phyloP scores from a whole-genome alignment of 2,888 invertebrate species.

The Pyralis farinalis region DNA sequence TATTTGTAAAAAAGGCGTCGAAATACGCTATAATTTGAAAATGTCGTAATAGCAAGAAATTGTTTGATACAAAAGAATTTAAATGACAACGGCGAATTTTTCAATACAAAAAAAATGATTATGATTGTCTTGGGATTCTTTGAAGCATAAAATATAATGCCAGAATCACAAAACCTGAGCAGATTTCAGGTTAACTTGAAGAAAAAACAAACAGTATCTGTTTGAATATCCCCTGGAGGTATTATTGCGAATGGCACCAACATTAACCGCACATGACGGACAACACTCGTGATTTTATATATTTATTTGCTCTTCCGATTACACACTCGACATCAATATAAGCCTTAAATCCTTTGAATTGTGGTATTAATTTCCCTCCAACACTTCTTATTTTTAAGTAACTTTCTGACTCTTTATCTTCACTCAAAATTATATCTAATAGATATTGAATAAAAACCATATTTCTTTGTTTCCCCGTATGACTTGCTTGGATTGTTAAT shows the following conservation, averaged over 20 bases:
- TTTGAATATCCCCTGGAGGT: constrained; percentile 32
- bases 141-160: too few relatives aligned
- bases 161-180: too few relatives aligned
- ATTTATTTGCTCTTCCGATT: constrained; percentile 73
- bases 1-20: too few relatives aligned
- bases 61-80: too few relatives aligned
- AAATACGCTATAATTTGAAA: too few relatives aligned
- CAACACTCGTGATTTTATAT: constrained; percentile 46
- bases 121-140: too few relatives aligned
- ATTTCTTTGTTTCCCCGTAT: constrained; percentile 27
- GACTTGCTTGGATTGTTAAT: constrained; percentile 20
- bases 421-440: constrained; percentile 28
- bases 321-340: constrained; percentile 71
- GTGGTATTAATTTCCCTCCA: constrained; percentile 79
- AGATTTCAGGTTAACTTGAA: too few relatives aligned
- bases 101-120: too few relatives aligned
- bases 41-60: too few relatives aligned
- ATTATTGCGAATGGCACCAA: constrained; percentile 56
- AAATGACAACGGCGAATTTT: too few relatives aligned
- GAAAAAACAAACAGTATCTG: too few relatives aligned
- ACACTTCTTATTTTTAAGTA: constrained; percentile 73
- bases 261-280: constrained; percentile 43
- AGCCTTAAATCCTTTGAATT: constrained; percentile 77
- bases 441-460: constrained; percentile 26
- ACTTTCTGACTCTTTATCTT: constrained; percentile 30